Percentiles rank a stretch among this genome's conserved stretches.
phyloP scores from a whole-genome alignment of 2,113 vertebrate genomes.

The Pterocles orientalis region DNA sequence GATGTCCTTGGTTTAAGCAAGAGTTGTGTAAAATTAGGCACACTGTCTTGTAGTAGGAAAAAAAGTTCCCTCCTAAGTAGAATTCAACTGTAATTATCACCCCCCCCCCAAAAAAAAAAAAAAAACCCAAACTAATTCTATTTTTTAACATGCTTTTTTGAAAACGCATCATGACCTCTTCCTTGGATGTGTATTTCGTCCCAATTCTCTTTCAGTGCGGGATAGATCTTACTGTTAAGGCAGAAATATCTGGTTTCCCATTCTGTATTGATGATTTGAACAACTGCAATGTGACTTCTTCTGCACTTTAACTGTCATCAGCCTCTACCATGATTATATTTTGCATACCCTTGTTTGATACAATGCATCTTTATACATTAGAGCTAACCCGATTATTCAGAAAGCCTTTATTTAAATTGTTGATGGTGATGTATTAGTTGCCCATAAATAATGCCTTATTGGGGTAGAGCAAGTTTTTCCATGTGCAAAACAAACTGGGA shows the following conservation, averaged over 20 bases:
- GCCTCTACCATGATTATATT: not conserved
- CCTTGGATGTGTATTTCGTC: not conserved
- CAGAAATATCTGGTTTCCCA: not conserved
- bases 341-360: not conserved
- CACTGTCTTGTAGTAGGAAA: not conserved
- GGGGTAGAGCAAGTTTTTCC: not conserved
- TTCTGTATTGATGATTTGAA: not conserved
- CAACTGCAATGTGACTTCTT: not conserved
- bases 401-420: not conserved
- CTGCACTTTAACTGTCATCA: not conserved
- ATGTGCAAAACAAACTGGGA: fast-evolving
- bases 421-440: not conserved
- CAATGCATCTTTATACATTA: not conserved
- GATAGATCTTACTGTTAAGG: not conserved
- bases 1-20: not conserved
- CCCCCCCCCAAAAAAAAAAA: fast-evolving
- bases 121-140: too few relatives aligned
- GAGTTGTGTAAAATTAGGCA: not conserved
- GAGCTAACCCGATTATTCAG: not conserved
- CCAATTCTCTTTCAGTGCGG: not conserved
- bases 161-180: fast-evolving
- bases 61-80: not conserved
- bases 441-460: fast-evolving
- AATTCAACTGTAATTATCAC: not conserved
- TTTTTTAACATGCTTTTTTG: not conserved